Evolutionary conservation across 2,797 vertebrate species (phyloP).

Genomic region (Jordanella pulchra): DNA sequence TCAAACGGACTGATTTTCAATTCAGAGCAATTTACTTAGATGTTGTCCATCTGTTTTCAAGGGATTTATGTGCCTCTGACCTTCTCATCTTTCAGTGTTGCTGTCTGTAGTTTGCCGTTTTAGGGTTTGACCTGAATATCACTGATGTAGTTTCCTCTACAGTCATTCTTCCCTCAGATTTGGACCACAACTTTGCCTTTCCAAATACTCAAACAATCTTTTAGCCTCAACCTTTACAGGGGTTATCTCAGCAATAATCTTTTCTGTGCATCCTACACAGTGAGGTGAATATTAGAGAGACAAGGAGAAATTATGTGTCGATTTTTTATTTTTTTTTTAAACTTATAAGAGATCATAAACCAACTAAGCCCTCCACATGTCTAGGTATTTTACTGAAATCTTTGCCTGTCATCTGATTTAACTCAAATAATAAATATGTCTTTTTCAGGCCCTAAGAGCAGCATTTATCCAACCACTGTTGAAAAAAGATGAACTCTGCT

Average conservation of each 20-base stretch:
- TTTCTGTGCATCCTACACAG: conserved; percentile 19
- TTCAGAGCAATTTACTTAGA: conserved; percentile 24
- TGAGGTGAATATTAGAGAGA: conserved; percentile 43
- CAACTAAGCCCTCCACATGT: too few relatives aligned
- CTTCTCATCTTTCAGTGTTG: conserved; percentile 44
- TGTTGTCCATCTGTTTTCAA: conserved; percentile 19
- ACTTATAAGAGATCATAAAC: too few relatives aligned
- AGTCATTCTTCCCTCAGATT: conserved; percentile 11
- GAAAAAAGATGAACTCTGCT: too few relatives aligned
- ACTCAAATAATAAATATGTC: too few relatives aligned
- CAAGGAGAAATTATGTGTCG: too few relatives aligned
- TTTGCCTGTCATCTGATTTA: too few relatives aligned
- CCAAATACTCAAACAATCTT: conserved; percentile 20
- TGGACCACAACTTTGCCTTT: neutral
- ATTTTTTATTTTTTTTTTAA: too few relatives aligned
- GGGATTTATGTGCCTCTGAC: conserved; percentile 42
- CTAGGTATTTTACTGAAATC: too few relatives aligned
- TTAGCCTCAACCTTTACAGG: conserved; percentile 23
- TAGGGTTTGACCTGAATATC: conserved; percentile 41
- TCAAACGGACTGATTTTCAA: conserved; percentile 45
- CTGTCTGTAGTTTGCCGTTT: conserved; percentile 34
- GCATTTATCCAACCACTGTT: too few relatives aligned
- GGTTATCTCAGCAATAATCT: conserved; percentile 20
- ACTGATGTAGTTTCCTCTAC: conserved; percentile 21
- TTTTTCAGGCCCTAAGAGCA: too few relatives aligned